Base-by-base conservation (phyloP, 2,797 vertebrate species). In the Alca torda region DNA sequence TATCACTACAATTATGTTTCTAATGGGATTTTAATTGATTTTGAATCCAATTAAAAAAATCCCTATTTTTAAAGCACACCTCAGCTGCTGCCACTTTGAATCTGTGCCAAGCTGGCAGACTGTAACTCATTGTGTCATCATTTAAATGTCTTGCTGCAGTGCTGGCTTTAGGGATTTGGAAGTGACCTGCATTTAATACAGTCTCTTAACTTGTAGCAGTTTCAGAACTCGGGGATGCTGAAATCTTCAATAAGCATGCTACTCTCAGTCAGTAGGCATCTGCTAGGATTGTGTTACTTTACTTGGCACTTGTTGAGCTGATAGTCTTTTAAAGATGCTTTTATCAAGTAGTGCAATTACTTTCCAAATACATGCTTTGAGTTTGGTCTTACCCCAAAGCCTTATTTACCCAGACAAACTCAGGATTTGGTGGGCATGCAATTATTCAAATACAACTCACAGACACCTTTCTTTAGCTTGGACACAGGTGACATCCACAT, bases 1-100 rank as follows among this genome's bases (percentile, higher is more conserved):
- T 97, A 97, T 97, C 89, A 96, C 89, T 96, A 96, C 88, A 96
- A 96, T 98, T 98, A 98, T 80, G 63, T 97, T 97, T 97, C 91
- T 97, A 98, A 97, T 98, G 84, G 94, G 85, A 96, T 98, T 97
- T 98, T 98, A 98, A 98, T 98, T 98, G 97, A 98, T 98, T 98
- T 98, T 94, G 79, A 97, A 97, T 97, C 92, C 96, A 98, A 95
- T 98, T 97, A 31, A 0, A 96, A 97, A 96, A 96, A 95, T 96
- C 85, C 70, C 90, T 97, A 90, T 97, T 97, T 98, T 97, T 97
- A 98, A 98, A 98, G 84, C 85, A 95, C 91, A 95, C 96, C 93
- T 98, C 94, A 97, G 95, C 92, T 94, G 88, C 88, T 95, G 69
- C 92, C 78, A 87, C 96, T 97, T 73, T 89, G 95, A 97, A 96